Evolutionary conservation across 1,140 invertebrate genomes (phyloP).

Genomic region (Caenorhabditis briggsae): DNA sequence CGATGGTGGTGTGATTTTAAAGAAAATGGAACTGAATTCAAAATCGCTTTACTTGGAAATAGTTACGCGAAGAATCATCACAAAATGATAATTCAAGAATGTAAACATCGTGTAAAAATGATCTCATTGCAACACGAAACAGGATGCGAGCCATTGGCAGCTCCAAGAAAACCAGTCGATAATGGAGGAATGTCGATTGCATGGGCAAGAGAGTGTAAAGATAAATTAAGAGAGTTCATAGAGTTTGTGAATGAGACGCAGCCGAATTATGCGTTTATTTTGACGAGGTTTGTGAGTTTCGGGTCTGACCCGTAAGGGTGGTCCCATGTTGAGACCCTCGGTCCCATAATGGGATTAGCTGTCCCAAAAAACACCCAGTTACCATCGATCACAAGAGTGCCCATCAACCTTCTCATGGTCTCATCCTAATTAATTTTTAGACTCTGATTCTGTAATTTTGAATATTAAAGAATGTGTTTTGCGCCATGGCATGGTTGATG

Average conservation of each 20-base stretch:
- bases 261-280: background rate
- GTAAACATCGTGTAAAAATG: background rate
- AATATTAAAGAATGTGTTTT: no score
- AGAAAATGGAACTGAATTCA: slow-evolving; percentile 15
- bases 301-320: no score
- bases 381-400: no score
- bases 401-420: no score
- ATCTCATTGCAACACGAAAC: background rate
- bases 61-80: slow-evolving; percentile 3
- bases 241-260: background rate
- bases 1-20: background rate
- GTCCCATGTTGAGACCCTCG: no score
- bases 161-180: background rate
- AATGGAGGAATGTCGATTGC: background rate
- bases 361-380: no score
- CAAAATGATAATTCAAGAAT: slow-evolving; percentile 18
- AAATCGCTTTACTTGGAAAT: background rate
- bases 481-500: no score
- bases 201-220: background rate
- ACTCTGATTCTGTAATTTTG: no score
- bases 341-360: no score
- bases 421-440: no score
- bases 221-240: background rate
- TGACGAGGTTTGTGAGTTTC: background rate
- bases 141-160: background rate